Evolutionary conservation across 2,888 invertebrate species (phyloP).

Genomic region (Busseola fusca): DNA sequence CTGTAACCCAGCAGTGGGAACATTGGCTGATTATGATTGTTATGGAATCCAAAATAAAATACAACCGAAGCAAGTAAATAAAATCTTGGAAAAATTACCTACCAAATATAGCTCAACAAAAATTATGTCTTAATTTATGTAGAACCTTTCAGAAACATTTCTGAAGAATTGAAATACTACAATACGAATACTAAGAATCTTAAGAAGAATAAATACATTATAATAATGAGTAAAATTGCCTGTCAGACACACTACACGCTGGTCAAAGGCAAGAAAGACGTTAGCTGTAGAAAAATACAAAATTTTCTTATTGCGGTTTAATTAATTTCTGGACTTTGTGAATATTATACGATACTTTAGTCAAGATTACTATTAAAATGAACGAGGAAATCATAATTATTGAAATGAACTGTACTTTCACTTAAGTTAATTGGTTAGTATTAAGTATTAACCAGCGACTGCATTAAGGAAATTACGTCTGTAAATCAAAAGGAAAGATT

Average conservation of each 20-base stretch:
- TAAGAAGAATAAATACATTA: slow-evolving; percentile 69
- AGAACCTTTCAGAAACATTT: not conserved
- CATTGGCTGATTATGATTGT: not conserved
- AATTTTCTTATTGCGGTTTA: slow-evolving; percentile 57
- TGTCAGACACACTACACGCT: slow-evolving; percentile 78
- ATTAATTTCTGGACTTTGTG: slow-evolving; percentile 63
- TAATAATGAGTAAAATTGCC: slow-evolving; percentile 82
- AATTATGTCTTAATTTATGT: too few species aligned
- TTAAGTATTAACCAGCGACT: not conserved
- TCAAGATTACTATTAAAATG: slow-evolving; percentile 28
- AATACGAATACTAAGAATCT: slow-evolving; percentile 24
- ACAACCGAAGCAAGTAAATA: not conserved
- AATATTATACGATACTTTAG: slow-evolving; percentile 56
- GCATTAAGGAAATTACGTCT: not conserved
- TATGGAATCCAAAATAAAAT: not conserved
- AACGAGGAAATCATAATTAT: slow-evolving; percentile 14
- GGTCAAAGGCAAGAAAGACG: slow-evolving; percentile 78
- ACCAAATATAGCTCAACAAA: not conserved
- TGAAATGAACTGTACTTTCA: slow-evolving; percentile 31
- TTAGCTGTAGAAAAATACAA: slow-evolving; percentile 61
- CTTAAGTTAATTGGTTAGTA: slow-evolving; percentile 28
- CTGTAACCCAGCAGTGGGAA: not conserved
- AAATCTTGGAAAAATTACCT: not conserved
- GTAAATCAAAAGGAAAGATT: slow-evolving; percentile 1
- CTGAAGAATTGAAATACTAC: slow-evolving; percentile 9